These are phyloP conservation scores for Plectropomus leopardus DNA, from an alignment of 2,113 vertebrate species.

Conservation along the genomic window DNA sequence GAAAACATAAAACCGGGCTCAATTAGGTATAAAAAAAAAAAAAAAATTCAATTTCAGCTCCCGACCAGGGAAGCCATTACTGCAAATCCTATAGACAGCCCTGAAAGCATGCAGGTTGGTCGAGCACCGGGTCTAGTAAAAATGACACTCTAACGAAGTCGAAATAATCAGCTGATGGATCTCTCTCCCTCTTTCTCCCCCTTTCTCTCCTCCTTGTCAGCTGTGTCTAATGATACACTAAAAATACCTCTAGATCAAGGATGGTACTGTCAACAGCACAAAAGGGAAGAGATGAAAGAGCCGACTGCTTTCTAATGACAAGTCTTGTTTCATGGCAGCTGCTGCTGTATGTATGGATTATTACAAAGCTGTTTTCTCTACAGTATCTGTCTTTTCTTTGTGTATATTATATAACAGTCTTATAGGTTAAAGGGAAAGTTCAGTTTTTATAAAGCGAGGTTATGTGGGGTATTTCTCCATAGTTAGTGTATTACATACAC, in stretches of 20 bases:
- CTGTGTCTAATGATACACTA: conserved; percentile 50
- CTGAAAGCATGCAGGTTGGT: conserved; percentile 10
- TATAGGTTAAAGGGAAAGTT: too few relatives aligned
- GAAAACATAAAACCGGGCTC: conserved; percentile 56
- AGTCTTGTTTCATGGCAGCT: conserved; percentile 12
- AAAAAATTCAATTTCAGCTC: conserved; percentile 54
- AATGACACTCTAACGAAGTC: conserved; percentile 63
- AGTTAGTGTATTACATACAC: too few relatives aligned
- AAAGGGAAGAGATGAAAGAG: conserved; percentile 47
- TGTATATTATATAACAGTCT: neutral
- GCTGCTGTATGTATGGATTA: conserved; percentile 5
- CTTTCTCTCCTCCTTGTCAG: conserved; percentile 40
- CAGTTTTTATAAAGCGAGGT: too few relatives aligned
- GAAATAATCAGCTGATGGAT: conserved; percentile 64
- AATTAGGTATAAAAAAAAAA: conserved; percentile 58
- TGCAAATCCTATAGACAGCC: conserved; percentile 39
- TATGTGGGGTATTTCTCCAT: too few relatives aligned
- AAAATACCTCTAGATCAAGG: conserved; percentile 60
- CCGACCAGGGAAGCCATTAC: conserved; percentile 42
- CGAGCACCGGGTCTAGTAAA: conserved; percentile 20
- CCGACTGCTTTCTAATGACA: conserved; percentile 19
- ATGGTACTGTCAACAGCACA: conserved; percentile 35
- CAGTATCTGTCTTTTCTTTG: too few relatives aligned
- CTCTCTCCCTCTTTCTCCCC: neutral
- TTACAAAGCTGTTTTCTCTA: neutral